Base-by-base conservation (phyloP, 92 coral and sea anemone species). In the Muricea muricata region DNA sequence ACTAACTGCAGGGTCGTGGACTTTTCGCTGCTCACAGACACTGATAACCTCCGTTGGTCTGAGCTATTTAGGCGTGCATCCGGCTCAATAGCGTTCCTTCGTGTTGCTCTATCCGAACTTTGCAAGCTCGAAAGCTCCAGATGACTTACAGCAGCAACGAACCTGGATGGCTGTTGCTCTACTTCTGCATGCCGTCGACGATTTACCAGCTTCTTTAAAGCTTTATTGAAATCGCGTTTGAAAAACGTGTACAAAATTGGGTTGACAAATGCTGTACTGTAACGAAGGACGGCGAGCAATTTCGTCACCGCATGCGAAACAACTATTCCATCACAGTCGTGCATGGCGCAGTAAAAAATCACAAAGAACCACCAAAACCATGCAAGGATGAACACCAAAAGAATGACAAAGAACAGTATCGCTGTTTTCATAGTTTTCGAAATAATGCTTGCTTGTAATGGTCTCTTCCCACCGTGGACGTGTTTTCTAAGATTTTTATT, bases 331-430 rank as follows among this genome's bases (percentile, higher is more conserved):
- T 26, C 41, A 28, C 52, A 14, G 45, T 28, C 0, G 40, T 30
- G 12, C 6, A 47, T 25, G 32, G 7, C 5, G 33, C 30, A 50
- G 31, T 24, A 48, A 2, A 78, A 18, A 18, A 45, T 33, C 2
- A 11, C 70, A 34, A 78, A 78, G 35, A 50, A 78, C 83, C 83
- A 58, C 83, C 83, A 78, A 29, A 56, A 56, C 83, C 83, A 78
- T 8, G 71, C 28, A 8, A 78, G 28, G 54, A 78, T 58, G 55
- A 78, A 58, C 4, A 58, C 55, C 28, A 39, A 15, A 15, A 78
- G 70, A 35, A 78, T 61, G 23, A 48, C 42, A 26, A 78, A 56
- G 31, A 58, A 56, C 39, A 78, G 25, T 24, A 78, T 11, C 10
- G 80, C 80, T n/a, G 80, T 24, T 52, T 75, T 75, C 13, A 75